Base-by-base conservation (phyloP, 2,797 vertebrate species). In the Fundulus diaphanus region DNA sequence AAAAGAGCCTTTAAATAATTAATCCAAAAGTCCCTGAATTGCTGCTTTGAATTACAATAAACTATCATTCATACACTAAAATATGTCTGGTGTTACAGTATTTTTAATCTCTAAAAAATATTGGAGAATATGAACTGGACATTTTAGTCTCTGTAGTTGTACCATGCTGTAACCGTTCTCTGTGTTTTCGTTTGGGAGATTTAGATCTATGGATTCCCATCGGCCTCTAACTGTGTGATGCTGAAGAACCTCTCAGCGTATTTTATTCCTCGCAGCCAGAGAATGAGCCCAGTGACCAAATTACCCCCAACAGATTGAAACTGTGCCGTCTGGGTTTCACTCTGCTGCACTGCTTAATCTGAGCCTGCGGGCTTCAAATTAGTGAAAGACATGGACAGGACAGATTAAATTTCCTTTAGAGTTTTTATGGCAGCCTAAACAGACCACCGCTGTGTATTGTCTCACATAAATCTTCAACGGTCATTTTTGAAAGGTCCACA, bases 261-360 rank as follows among this genome's bases (percentile, higher is more conserved):
- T 48, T 77, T 82, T n/a, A n/a, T 70, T 73, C 52, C 75, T 81
- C 52, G 80, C 69, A 69, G 59, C 44, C 15, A 73, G 61, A 79
- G 78, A 85, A 82, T 70, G 76, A 83, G 37, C 77, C 85, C 66
- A 86, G 79, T 78, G 67, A 88, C 72, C 76, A 91, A 91, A 90
- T 91, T 89, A 83, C 82, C 87, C n/a, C 80, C 74, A 85, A 75
- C 86, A 89, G 87, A 92, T 88, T 93, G 90, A 86, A 87, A 85
- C 40, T 84, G 77, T 87, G 76, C 65, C 29, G 76, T 76, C 72
- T 86, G 76, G 82, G 90, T 90, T 91, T 85, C 75, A 83, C 73
- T 31, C 70, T 68, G 74, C 77, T 65, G 35, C 35, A 15, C 61
- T 40, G 85, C 81, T 91, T 92, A 92, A 92, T 93, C 89, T 85